Base-by-base conservation (phyloP, 2,113 vertebrate genomes). In the Ceuthmochares aereus region DNA sequence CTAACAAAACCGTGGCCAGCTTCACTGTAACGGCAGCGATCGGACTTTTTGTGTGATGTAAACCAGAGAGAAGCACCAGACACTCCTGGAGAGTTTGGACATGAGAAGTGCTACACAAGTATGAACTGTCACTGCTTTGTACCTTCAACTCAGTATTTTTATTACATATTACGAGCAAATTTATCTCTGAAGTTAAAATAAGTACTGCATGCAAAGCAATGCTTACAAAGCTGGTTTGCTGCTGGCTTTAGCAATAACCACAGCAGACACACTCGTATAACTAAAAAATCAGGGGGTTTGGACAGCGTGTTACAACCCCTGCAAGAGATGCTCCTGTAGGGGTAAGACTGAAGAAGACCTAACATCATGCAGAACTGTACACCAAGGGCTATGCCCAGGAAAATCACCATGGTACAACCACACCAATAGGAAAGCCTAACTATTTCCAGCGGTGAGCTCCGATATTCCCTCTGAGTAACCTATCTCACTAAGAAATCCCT, bases 221-320 rank as follows among this genome's bases (percentile, higher is more conserved):
- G 2, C 60, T 89, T 42, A 43, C 19, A 84, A 34, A 82, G 66
- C 63, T 56, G 5, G 32, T 60, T 29, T 69, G 54, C 51, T 92
- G 72, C 70, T 80, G 83, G 26, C 23, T 55, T 74, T 54, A 54
- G 72, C 30, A 64, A 66, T 63, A 72, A 5, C 29, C 36, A 34
- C 55, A 27, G 21, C 2, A 0, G 32, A 32, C 1, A 3, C 14
- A 25, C 17, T 30, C 0, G 0, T 7, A 3, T 4, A 70, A 37
- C 8, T n/a, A 37, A 68, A 66, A 40, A 58, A n/a, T 2, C 9
- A 26, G 59, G 67, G 1, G 42, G 68, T 82, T 23, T 26, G 52
- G 64, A 49, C 15, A 23, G 13, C 0, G 0, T 52, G 54, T 63
- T 86, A 58, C 83, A 88, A 4, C 32, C 36, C 17, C 58, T 2